phyloP scores from a whole-genome alignment of 2,113 vertebrate species.

The Pluvianellus socialis region DNA sequence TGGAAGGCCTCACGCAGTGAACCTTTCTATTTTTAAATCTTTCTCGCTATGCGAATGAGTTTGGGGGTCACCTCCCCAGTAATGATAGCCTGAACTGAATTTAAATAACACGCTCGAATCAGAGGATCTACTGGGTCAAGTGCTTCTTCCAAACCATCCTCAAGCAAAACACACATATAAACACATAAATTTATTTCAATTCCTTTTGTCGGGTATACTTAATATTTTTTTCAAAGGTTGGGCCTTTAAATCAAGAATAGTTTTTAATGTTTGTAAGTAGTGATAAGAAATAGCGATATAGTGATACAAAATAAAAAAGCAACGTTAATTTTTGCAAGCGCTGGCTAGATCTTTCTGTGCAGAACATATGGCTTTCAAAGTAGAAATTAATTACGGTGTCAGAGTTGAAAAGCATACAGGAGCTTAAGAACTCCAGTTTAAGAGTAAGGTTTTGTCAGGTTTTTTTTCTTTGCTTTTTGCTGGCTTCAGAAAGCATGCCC shows the following conservation, averaged over 20 bases:
- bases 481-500: background rate
- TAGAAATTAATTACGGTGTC: background rate
- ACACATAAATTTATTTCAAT: background rate
- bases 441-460: background rate
- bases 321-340: background rate
- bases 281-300: no score
- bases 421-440: background rate
- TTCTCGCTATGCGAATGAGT: background rate
- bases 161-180: background rate
- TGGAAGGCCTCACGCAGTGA: background rate
- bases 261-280: background rate
- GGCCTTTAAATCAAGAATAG: background rate
- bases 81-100: background rate
- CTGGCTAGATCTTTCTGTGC: background rate
- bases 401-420: background rate
- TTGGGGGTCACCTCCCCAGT: background rate
- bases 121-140: background rate
- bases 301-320: background rate
- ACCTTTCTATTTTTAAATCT: constrained; percentile 1
- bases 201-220: background rate
- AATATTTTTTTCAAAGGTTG: background rate
- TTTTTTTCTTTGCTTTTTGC: background rate
- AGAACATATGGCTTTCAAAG: background rate
- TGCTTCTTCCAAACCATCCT: background rate
- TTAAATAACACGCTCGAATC: background rate